Conservation (phyloP, 2,797 vertebrate genomes). For the Sebastes steindachneri region DNA sequence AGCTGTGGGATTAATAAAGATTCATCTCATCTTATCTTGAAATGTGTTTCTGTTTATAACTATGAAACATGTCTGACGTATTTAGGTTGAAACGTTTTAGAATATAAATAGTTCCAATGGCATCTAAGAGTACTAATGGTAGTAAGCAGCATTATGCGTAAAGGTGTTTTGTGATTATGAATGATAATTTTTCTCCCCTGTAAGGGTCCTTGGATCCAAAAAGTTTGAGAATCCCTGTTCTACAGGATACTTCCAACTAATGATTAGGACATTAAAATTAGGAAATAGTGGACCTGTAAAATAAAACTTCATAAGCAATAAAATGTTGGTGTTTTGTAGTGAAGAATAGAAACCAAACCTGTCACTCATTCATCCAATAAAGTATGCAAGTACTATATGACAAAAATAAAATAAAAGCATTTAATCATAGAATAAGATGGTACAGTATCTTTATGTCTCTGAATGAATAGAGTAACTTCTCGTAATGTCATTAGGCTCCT, state of each 20-base stretch:
- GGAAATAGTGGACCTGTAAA: not conserved
- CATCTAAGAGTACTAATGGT: no score
- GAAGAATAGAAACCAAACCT: not conserved
- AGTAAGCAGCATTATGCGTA: no score
- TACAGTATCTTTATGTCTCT: not conserved
- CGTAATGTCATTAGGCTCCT: not conserved
- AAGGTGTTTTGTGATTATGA: fast-evolving
- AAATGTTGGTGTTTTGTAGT: not conserved
- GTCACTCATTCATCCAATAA: not conserved
- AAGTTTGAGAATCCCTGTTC: no score
- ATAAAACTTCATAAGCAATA: not conserved
- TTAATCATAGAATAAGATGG: not conserved
- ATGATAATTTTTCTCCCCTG: no score
- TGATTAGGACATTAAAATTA: not conserved
- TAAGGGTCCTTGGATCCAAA: no score
- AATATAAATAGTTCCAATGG: no score
- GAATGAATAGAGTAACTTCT: not conserved
- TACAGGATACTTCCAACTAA: not conserved
- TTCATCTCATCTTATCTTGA: no score
- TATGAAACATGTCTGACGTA: no score
- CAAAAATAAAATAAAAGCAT: not conserved
- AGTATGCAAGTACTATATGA: not conserved
- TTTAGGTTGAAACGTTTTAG: no score
- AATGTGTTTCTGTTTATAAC: no score
- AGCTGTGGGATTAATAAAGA: no score